phyloP scores from a whole-genome alignment of 2,113 vertebrate species.

The Carassius carassius region DNA sequence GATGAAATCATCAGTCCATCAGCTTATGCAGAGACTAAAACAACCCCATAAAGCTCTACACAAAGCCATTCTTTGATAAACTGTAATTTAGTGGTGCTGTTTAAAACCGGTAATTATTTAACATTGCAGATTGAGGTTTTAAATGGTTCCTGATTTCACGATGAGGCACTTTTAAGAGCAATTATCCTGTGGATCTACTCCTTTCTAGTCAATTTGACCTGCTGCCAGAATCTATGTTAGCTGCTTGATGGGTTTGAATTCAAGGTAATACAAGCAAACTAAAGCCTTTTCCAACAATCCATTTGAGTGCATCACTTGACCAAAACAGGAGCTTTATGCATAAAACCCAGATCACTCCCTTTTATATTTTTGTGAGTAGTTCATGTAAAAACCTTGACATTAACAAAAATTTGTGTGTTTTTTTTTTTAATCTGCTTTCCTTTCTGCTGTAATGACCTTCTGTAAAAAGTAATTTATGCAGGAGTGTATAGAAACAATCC shows the following conservation, averaged over 20 bases:
- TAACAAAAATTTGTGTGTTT: background rate
- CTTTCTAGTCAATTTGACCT: conserved; percentile 1
- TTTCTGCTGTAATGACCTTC: background rate
- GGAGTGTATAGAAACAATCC: background rate
- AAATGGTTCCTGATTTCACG: conserved; percentile 24
- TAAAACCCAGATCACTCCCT: background rate
- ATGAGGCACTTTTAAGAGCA: conserved; percentile 24
- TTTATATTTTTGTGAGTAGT: conserved; percentile 6
- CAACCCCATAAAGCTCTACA: background rate
- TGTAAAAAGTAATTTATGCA: background rate
- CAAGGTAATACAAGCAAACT: background rate
- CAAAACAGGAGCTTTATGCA: conserved; percentile 1
- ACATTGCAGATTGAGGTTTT: conserved; percentile 38
- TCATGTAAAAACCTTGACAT: conserved; percentile 6
- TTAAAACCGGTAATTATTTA: conserved; percentile 31
- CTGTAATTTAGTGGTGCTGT: conserved; percentile 2
- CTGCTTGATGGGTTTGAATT: conserved; percentile 9
- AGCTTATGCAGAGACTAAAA: conserved; percentile 7
- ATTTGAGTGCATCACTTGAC: conserved; percentile 12
- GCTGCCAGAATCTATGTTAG: conserved; percentile 20
- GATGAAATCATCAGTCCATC: conserved; percentile 11
- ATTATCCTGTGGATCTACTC: conserved; percentile 11
- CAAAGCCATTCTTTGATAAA: background rate
- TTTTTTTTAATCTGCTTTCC: background rate
- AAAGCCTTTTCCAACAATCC: conserved; percentile 9